Evolutionary conservation across 2,113 vertebrate genomes (phyloP).

Genomic region (Lasiurus cinereus): DNA sequence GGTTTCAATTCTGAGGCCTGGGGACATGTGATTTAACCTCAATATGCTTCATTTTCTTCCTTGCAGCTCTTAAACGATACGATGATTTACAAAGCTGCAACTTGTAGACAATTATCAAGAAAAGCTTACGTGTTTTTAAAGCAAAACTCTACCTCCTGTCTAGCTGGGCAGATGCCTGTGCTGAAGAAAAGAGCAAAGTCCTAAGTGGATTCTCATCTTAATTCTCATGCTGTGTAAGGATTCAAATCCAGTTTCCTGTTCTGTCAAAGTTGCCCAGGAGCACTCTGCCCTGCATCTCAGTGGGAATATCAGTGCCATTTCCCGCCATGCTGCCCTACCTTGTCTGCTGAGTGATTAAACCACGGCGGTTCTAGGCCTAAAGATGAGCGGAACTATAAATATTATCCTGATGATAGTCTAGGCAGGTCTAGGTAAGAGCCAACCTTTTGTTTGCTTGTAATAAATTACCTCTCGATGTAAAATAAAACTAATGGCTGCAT

Average conservation of each 20-base stretch:
- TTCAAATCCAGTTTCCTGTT: not conserved
- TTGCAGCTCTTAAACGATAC: not conserved
- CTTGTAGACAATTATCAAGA: not conserved
- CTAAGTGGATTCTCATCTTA: not conserved
- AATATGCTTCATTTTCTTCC: not conserved
- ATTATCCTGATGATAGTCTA: slow-evolving; percentile 49
- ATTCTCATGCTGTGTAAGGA: not conserved
- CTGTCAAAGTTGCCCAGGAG: not conserved
- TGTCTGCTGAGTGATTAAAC: slow-evolving; percentile 17
- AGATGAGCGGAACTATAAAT: slow-evolving; percentile 50
- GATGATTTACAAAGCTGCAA: not conserved
- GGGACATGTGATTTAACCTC: not conserved
- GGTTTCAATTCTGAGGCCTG: not conserved
- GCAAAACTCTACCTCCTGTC: not conserved
- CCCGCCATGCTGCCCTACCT: not conserved
- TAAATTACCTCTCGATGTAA: slow-evolving; percentile 57
- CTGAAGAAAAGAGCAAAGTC: not conserved
- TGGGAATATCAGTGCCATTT: not conserved
- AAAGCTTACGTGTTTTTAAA: not conserved
- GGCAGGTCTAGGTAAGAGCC: slow-evolving; percentile 52
- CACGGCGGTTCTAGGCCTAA: slow-evolving; percentile 36
- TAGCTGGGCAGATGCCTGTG: not conserved
- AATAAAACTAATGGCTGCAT: slow-evolving; percentile 54
- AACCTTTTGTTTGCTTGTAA: slow-evolving; percentile 68
- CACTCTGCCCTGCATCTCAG: not conserved